Evolutionary conservation across 1,140 invertebrate genomes (phyloP), one percentile per base, ranked within the genome.

Genomic region (Eufriesea mexicana): DNA sequence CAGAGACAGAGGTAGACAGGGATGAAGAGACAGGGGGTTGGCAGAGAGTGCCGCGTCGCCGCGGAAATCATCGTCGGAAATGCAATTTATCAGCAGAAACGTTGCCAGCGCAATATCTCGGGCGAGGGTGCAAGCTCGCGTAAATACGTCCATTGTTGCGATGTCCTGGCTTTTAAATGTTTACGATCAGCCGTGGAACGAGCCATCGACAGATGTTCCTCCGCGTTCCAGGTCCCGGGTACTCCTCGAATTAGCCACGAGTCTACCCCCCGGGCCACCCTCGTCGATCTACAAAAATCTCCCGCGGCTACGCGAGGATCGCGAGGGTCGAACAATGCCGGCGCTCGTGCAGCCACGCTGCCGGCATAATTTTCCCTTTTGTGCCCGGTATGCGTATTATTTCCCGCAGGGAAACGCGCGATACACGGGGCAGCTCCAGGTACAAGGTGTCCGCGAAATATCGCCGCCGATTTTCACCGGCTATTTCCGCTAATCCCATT

Each of bases 121-220:
- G 8, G 16, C 20, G 6, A 61, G 35, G 77, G 64, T 55, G 66
- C 72, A 23, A 47, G 25, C 51, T 86, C 72, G 67, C 57, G 72
- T 70, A 84, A 84, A 88, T 67, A 80, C 42, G 74, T 14, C 28
- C 45, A 85, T 87, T 88, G 83, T 87, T 72, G 47, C 49, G 73
- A 76, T 59, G 64, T 61, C 66, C 74, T 42, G 28, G 54, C 74
- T 70, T 84, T 84, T 64, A 76, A 89, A 89, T 88, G 89, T 91
- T 91, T 89, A 89, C 84, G 84, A 87, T 89, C 88, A 2, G 49
- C 5, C 77, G 66, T 55, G n/a, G 76, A 72, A 89, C 86, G 83
- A 84, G 82, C 77, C 25, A 75, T 87, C 85, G 89, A 90, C 91
- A 92, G 91, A 92, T 92, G 91, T 91, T 91, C 70, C 83, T 79